Conservation (phyloP, 2,113 vertebrate species). For the Acrocephalus arundinaceus region DNA sequence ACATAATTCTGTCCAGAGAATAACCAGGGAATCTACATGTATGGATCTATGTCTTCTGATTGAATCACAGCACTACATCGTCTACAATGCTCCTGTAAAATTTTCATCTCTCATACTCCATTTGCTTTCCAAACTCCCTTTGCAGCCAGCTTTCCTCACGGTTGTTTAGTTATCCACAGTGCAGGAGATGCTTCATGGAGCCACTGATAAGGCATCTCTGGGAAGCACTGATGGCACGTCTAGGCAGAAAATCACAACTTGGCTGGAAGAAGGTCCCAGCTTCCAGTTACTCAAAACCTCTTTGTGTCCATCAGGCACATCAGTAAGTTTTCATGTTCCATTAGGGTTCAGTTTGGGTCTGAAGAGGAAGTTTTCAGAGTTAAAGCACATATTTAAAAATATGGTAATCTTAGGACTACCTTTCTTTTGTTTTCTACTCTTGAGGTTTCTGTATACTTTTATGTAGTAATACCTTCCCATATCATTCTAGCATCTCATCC, state of each 20-base stretch:
- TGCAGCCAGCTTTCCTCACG: not conserved
- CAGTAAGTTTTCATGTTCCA: not conserved
- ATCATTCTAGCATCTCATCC: not conserved
- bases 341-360: not conserved
- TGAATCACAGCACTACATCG: not conserved
- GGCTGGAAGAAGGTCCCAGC: not conserved
- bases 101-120: not conserved
- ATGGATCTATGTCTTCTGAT: not conserved
- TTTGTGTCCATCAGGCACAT: accelerated
- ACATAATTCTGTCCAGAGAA: not conserved
- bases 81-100: not conserved
- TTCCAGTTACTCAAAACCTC: not conserved
- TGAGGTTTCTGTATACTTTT: not conserved
- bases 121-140: not conserved
- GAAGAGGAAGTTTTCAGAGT: not conserved
- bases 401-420: accelerated
- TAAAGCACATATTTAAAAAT: not conserved
- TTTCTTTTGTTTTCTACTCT: not conserved
- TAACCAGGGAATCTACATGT: not conserved
- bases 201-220: not conserved
- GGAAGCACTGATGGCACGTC: not conserved
- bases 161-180: not conserved
- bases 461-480: not conserved
- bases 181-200: not conserved
- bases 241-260: not conserved